phyloP scores from a whole-genome alignment of 2,888 invertebrate species.

The Yponomeuta plumbellus region DNA sequence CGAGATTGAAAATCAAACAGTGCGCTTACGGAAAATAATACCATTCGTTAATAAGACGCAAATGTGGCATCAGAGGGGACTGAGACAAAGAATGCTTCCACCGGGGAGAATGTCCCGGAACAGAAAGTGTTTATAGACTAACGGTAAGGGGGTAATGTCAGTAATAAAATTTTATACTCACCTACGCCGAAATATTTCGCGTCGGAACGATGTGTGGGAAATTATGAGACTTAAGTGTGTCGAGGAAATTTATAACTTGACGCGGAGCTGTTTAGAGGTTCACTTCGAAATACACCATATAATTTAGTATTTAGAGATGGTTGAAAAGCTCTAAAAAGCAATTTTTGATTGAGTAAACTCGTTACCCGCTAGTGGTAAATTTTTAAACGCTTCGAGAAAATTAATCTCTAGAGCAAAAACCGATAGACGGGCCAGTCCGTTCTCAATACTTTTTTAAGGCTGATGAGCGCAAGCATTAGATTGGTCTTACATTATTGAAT shows the following conservation, averaged over 20 bases:
- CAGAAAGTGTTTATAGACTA: slow-evolving; percentile 65
- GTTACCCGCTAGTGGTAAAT: slow-evolving; percentile 13
- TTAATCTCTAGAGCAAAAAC: slow-evolving; percentile 46
- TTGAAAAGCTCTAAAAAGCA: not conserved
- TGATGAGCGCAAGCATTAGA: not conserved
- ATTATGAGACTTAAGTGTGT: slow-evolving; percentile 55
- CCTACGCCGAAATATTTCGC: slow-evolving; percentile 63
- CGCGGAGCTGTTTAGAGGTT: slow-evolving; percentile 26
- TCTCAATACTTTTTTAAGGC: not conserved
- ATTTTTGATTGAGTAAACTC: slow-evolving; percentile 7
- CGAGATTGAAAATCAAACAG: slow-evolving; percentile 70
- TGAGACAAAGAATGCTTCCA: slow-evolving; percentile 47
- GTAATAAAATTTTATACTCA: slow-evolving; percentile 71
- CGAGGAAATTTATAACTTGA: slow-evolving; percentile 54
- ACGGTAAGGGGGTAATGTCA: slow-evolving; percentile 63
- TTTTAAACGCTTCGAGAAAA: slow-evolving; percentile 46
- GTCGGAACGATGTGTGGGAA: slow-evolving; percentile 68
- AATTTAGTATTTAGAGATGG: not conserved
- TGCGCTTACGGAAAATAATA: slow-evolving; percentile 61
- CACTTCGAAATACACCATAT: not conserved
- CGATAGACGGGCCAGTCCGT: not conserved
- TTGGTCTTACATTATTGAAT: not conserved
- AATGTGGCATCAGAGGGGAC: slow-evolving; percentile 68
- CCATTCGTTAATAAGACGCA: slow-evolving; percentile 68
- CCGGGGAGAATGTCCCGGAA: slow-evolving; percentile 42